Base-by-base conservation (phyloP, 1,140 invertebrate species). In the Orchesella cincta region DNA sequence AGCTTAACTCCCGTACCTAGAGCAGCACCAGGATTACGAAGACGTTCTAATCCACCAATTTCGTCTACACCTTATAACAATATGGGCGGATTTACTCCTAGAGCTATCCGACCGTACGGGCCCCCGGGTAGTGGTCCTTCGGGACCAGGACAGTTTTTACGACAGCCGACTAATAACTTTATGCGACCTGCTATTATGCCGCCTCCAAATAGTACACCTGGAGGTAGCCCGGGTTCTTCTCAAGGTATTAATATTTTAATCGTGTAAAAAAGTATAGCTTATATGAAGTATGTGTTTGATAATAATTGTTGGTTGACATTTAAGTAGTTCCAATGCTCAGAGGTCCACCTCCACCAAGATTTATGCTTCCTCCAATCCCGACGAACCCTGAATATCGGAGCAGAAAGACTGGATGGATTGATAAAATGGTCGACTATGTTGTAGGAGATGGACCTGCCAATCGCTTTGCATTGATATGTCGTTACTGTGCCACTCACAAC, bases 391-490 rank as follows among this genome's bases (percentile, higher is more conserved):
- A 57, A 5, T 26, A 78, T 28, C 74, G 75, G 14, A 78, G 73
- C 18, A 51, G 88, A 57, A 89, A 93, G 74, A 88, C 92, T 77
- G 88, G 88, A 28, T 88, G 90, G 62, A 85, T 98, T 67, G 96
- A 98, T 85, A 92, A 92, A 83, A 86, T 98, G 77, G 90, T 98
- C 26, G 97, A 99, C 84, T 97, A 94, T 85, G 85, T 99, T 64
- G 90, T 99, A 26, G 97, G 95, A 39, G 97, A 99, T 88, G 97
- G 96, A 29, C 96, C 97, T 70, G 91, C 91, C 77, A 95, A 97
- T 88, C 90, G 96, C 80, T 98, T 28, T 34, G 52, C 46, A 1
- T 57, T 74, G 16, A 97, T 99, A 84, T 99, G 98, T 86, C 88
- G 88, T 35, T 88, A 93, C 77, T 99, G 98, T 85, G 89, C 89